Conservation (phyloP, 2,797 vertebrate species). For the Oreonectes daqikongensis region DNA sequence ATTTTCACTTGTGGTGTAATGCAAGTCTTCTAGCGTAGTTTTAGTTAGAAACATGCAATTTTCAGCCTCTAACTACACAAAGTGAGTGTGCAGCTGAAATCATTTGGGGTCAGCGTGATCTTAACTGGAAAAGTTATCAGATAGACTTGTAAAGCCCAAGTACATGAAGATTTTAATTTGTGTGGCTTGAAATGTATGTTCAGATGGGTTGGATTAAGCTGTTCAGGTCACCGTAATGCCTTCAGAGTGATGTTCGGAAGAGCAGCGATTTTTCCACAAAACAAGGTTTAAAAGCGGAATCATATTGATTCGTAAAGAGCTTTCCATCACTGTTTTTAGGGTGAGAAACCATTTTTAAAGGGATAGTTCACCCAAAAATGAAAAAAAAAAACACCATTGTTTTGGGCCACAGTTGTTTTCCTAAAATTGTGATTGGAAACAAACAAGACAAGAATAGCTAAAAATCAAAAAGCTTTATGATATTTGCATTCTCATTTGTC, state of each 20-base stretch:
- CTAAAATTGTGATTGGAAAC: background rate
- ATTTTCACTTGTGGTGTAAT: conserved; percentile 28
- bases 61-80: background rate
- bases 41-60: background rate
- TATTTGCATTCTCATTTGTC: conserved; percentile 8
- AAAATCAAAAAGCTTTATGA: background rate
- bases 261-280: conserved; percentile 46
- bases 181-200: conserved; percentile 22
- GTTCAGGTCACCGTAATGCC: conserved; percentile 40
- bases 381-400: background rate
- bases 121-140: conserved; percentile 9
- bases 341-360: too few relatives aligned
- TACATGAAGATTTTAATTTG: conserved; percentile 40
- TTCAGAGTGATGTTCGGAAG: conserved; percentile 28
- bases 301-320: conserved; percentile 51
- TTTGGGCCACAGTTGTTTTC: background rate
- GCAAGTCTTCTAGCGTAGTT: background rate
- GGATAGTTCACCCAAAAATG: too few relatives aligned
- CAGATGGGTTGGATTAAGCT: conserved; percentile 36
- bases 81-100: conserved; percentile 1
- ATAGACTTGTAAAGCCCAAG: conserved; percentile 25
- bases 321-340: conserved; percentile 41
- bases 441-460: background rate
- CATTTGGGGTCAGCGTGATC: background rate
- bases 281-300: conserved; percentile 28